Evolutionary conservation across 2,113 vertebrate species (phyloP).

Genomic region (Labeo catla): DNA sequence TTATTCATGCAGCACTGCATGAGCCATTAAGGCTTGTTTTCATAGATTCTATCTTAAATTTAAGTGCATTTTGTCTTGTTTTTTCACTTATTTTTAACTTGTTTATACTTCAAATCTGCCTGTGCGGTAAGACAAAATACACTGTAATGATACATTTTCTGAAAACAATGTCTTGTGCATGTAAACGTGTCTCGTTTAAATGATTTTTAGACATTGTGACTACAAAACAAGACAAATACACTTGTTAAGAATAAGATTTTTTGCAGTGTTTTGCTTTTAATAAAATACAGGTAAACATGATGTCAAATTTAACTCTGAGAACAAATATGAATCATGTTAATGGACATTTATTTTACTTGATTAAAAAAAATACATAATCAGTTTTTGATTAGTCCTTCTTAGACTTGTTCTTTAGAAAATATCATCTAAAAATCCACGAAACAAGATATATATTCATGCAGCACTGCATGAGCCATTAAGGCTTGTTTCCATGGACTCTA

Average conservation of each 20-base stretch:
- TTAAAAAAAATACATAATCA: no score
- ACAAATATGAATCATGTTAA: no score
- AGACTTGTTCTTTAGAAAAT: background rate
- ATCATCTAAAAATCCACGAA: background rate
- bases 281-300: no score
- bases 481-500: background rate
- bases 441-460: background rate
- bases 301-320: no score
- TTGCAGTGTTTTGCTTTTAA: background rate
- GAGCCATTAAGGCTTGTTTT: background rate
- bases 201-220: background rate
- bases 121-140: no score
- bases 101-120: background rate
- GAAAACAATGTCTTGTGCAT: background rate
- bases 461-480: background rate
- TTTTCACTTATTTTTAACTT: background rate
- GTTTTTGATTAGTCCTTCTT: no score
- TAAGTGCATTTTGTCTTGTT: background rate
- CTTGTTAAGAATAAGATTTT: background rate
- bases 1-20: background rate
- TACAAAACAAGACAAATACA: background rate
- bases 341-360: background rate
- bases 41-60: background rate
- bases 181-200: background rate
- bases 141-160: background rate